These are phyloP conservation scores for Zaprionus tsacasi DNA, from an alignment of 1,140 invertebrate species.

Conservation along the genomic window DNA sequence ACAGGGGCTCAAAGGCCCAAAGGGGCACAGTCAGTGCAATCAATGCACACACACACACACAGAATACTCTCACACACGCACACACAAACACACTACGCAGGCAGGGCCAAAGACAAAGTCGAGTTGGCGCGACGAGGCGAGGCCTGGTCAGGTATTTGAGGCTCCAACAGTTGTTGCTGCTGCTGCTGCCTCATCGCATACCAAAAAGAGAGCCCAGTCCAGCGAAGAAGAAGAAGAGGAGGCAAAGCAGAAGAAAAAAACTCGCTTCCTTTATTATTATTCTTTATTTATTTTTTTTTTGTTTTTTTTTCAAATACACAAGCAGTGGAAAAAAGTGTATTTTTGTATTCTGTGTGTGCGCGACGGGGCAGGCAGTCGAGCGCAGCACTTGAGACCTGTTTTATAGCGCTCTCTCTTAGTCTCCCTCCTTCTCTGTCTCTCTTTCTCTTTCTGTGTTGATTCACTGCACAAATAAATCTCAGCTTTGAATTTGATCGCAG, in stretches of 20 bases:
- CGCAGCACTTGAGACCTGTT: conserved; percentile 78
- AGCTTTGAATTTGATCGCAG: conserved; percentile 68
- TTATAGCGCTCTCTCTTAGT: conserved; percentile 20
- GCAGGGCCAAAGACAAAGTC: conserved; percentile 36
- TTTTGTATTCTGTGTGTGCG: conserved; percentile 54
- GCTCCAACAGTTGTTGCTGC: conserved; percentile 35
- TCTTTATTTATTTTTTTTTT: conserved; percentile 52
- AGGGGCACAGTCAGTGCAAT: conserved; percentile 32
- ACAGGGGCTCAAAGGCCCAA: conserved; percentile 20
- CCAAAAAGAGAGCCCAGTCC: conserved; percentile 36
- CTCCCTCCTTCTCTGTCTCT: conserved; percentile 36
- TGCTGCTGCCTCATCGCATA: conserved; percentile 39
- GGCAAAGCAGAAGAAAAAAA: conserved; percentile 39
- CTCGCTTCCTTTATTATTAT: conserved; percentile 73
- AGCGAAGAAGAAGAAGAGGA: conserved; percentile 13
- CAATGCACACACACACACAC: conserved; percentile 26
- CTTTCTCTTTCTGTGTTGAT: conserved; percentile 60
- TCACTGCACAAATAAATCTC: conserved; percentile 82
- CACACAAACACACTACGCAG: conserved; percentile 17
- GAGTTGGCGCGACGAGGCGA: conserved; percentile 18
- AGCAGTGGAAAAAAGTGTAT: conserved; percentile 42
- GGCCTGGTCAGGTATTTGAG: conserved; percentile 50
- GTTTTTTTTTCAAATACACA: conserved; percentile 70
- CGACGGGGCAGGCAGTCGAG: conserved; percentile 49
- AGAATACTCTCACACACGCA: conserved; percentile 25